These are phyloP conservation scores for Raja brachyura DNA, from an alignment of 2,113 vertebrate species.

Conservation along the genomic window DNA sequence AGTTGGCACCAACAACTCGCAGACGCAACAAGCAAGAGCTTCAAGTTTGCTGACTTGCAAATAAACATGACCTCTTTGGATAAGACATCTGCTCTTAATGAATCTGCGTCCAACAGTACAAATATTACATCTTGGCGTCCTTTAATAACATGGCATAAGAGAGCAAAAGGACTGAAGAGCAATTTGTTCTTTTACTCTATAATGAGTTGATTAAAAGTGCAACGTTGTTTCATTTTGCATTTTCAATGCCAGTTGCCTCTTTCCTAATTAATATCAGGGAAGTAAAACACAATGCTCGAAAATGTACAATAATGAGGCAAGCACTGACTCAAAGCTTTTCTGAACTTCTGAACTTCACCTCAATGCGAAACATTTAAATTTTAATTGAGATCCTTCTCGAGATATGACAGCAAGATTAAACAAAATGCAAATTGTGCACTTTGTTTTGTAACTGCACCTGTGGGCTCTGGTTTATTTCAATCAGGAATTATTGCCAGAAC, in stretches of 20 bases:
- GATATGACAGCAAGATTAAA: not conserved
- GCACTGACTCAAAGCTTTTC: not conserved
- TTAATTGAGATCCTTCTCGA: not conserved
- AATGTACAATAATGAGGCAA: not conserved
- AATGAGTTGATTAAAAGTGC: not conserved
- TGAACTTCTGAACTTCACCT: not conserved
- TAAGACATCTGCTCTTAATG: too few species aligned
- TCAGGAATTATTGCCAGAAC: slow-evolving; percentile 2
- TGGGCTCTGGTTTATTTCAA: slow-evolving; percentile 5
- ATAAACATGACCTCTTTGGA: too few species aligned
- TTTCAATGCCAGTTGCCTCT: not conserved
- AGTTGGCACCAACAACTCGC: too few species aligned
- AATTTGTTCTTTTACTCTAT: not conserved
- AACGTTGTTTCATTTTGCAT: not conserved
- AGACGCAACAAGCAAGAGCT: too few species aligned
- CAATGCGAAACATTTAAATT: not conserved
- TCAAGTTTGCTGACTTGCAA: too few species aligned
- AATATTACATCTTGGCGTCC: not conserved
- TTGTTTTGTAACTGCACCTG: not conserved
- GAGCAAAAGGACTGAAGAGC: not conserved
- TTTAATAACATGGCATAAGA: not conserved
- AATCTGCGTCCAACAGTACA: too few species aligned
- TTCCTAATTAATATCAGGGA: not conserved
- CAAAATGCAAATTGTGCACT: not conserved
- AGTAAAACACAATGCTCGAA: not conserved